Percentiles rank a stretch among this genome's conserved stretches.
Conservation (phyloP, 1,140 invertebrate species). For the Calosoma granatense region DNA sequence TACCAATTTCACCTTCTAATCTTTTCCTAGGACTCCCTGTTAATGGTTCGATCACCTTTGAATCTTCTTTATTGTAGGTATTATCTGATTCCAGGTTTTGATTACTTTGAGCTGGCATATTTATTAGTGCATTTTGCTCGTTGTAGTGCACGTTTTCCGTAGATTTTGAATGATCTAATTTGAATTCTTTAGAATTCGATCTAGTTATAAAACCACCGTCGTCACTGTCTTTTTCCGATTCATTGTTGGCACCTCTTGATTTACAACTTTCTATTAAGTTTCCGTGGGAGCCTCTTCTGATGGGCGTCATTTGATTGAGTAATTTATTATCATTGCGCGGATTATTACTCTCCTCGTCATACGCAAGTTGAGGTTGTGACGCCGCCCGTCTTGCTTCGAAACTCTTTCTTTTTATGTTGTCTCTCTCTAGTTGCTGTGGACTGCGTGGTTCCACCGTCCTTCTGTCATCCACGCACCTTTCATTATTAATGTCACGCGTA, state of each 20-base stretch:
- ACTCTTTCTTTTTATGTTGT: slow-evolving; percentile 40
- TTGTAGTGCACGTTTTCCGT: background rate
- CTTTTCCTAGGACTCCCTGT: slow-evolving; percentile 26
- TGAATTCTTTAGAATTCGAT: slow-evolving; percentile 18
- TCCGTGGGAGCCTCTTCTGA: slow-evolving; percentile 43
- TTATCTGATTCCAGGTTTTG: slow-evolving; percentile 13
- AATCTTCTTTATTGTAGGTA: slow-evolving; percentile 18
- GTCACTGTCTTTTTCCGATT: slow-evolving; percentile 43
- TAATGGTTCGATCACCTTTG: slow-evolving; percentile 21
- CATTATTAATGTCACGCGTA: slow-evolving; percentile 8
- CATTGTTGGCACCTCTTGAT: slow-evolving; percentile 23
- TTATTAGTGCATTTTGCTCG: background rate
- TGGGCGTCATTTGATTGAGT: slow-evolving; percentile 20
- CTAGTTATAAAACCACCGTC: slow-evolving; percentile 43
- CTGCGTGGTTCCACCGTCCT: slow-evolving; percentile 31
- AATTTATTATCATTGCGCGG: background rate
- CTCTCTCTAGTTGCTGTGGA: slow-evolving; percentile 46
- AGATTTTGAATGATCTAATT: background rate
- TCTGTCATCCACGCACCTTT: slow-evolving; percentile 12
- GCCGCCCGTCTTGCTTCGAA: slow-evolving; percentile 45
- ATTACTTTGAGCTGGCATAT: slow-evolving; percentile 7
- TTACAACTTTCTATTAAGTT: slow-evolving; percentile 41
- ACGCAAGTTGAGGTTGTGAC: slow-evolving; percentile 54
- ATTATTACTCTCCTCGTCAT: slow-evolving; percentile 38
- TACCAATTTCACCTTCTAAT: slow-evolving; percentile 30